Base-by-base conservation (phyloP, 2,113 vertebrate species). In the Geococcyx californianus region DNA sequence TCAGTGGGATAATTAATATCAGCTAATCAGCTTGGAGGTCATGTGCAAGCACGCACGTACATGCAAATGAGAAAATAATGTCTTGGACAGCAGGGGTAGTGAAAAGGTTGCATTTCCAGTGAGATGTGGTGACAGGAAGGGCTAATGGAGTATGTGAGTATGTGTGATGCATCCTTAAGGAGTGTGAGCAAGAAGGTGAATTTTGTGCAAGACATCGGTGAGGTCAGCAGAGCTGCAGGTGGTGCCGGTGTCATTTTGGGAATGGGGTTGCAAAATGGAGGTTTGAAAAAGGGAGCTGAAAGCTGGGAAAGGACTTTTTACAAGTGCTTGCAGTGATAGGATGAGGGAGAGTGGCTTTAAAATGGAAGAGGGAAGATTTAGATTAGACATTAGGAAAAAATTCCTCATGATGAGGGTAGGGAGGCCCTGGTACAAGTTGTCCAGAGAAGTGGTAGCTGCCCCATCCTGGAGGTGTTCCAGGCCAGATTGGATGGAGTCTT, bases 111-210 rank as follows among this genome's bases (percentile, higher is more conserved):
- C 0, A 1, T 55, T 83, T 55, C 31, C 44, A 60, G 69, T 36
- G 8, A 29, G 64, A 6, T 62, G 0, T 12, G 28, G 70, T 38
- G 77, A 11, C 7, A 18, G 4, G 20, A 42, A 29, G 34, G 28
- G 45, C 74, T 64, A 6, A n/a, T 31, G 62, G 34, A 42, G 33
- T 13, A 0, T 3, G 0, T 1, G 51, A 21, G 8, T 14, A 2
- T 7, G 29, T 42, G 44, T 42, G 79, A 25, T 40, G 8, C 1
- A 1, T 26, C 16, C 31, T 28, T 16, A 16, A 16, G 67, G 1
- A 29, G 38, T 38, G 0, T 8, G 56, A 76, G 62, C 3, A 31
- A 23, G 60, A 13, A 18, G 44, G 44, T 28, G 47, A 3, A 6
- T 5, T 23, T 77, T 42, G 4, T 23, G 29, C 4, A 3, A 13